Conservation (phyloP, 2,888 invertebrate species). For the Tetragonula carbonaria region DNA sequence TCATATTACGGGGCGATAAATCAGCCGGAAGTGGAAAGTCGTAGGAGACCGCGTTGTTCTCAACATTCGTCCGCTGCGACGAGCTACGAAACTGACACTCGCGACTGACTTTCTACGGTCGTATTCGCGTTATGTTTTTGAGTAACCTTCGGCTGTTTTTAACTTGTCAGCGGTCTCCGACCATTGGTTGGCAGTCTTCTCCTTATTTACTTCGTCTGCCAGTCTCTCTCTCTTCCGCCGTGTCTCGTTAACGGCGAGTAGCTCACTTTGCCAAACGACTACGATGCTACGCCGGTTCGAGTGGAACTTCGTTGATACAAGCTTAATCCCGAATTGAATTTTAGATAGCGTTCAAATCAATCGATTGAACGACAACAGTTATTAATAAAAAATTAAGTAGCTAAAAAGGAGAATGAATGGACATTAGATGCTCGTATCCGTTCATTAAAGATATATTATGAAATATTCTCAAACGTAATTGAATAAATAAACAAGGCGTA, state of each 20-base stretch:
- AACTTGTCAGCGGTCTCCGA: conserved; percentile 68
- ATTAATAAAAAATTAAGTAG: too few species aligned
- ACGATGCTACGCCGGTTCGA: too few species aligned
- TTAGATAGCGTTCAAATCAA: too few species aligned
- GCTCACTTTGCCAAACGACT: conserved; percentile 36
- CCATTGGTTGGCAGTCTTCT: conserved; percentile 62
- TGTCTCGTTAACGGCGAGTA: conserved; percentile 22
- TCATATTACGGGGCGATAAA: neutral
- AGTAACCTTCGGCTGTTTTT: conserved; percentile 75
- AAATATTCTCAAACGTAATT: too few species aligned
- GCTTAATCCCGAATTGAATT: too few species aligned
- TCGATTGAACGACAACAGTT: too few species aligned
- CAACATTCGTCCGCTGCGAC: too few species aligned
- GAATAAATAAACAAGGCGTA: too few species aligned
- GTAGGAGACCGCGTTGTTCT: neutral
- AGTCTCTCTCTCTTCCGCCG: conserved; percentile 8
- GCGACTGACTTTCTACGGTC: neutral
- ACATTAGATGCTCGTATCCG: too few species aligned
- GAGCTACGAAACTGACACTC: neutral
- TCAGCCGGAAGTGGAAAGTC: neutral
- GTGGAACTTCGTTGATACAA: too few species aligned
- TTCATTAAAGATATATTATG: too few species aligned
- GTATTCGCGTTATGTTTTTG: conserved; percentile 38
- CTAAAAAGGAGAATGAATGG: too few species aligned
- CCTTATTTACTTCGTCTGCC: conserved; percentile 27